Base-by-base conservation (phyloP, 2,797 vertebrate species). In the Gephyroberyx darwinii region DNA sequence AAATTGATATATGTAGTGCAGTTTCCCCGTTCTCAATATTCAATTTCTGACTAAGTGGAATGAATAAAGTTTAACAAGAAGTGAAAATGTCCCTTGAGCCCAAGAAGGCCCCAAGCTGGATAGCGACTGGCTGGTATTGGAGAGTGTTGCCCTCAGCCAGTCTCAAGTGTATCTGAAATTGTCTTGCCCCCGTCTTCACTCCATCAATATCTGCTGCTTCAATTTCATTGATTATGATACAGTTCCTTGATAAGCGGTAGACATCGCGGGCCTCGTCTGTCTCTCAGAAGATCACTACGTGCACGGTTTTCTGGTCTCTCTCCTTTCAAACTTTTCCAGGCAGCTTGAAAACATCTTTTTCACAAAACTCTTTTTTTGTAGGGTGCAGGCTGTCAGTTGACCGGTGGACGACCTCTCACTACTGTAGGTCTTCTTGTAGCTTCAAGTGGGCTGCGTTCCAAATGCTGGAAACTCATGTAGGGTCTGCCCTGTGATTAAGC, bases 401-500 rank as follows among this genome's bases (percentile, higher is more conserved):
- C 35, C 33, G 30, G 51, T 55, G 22, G 63, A 61, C 57, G 61
- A 75, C n/a, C 52, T 45, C 59, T 73, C 39, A 50, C 71, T 35
- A 50, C 71, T 35, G 13, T 7, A 51, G 63, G 63, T 35, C 6
- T 62, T 74, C 65, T 53, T 82, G 74, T 61, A 47, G 19, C 62
- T 61, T 35, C 47, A 53, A 68, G 2, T 57, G 55, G 47, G 54
- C 45, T 45, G 16, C 51, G 61, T 50, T 50, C n/a, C 17, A 8
- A n/a, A 19, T 8, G 17, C 47, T 50, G 55, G 5, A 45, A 53
- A 57, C 74, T 78, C 78, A 61, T 65, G 65, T 47, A 19, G 54
- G 73, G 20, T 73, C 54, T 68, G 67, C 47, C 68, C 80, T 79
- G 82, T 75, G 74, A 83, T 82, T 75, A 82, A 9, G 0, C 45